Conservation (phyloP, 2,888 invertebrate species). For the Thera britannica region DNA sequence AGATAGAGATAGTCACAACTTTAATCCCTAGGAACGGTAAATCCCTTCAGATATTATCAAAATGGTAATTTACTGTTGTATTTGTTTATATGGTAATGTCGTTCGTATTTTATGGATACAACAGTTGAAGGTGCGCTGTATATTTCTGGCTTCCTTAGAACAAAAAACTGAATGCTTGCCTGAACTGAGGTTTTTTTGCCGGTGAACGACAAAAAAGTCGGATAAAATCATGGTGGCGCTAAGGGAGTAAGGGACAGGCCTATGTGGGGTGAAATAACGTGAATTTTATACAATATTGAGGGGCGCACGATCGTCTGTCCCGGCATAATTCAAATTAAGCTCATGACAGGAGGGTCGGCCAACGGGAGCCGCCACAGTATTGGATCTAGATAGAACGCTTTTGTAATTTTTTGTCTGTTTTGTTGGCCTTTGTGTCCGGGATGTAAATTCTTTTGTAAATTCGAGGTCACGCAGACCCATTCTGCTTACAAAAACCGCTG, state of each 20-base stretch:
- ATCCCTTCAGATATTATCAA: too few species aligned
- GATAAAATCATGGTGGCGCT: neutral
- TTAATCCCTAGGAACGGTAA: too few species aligned
- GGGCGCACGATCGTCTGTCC: constrained; percentile 60
- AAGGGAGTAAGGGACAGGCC: constrained; percentile 10
- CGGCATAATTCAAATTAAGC: constrained; percentile 81
- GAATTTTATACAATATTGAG: constrained; percentile 68
- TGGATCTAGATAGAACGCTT: constrained; percentile 27
- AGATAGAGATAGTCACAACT: too few species aligned
- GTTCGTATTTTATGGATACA: too few species aligned
- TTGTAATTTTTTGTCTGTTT: constrained; percentile 27
- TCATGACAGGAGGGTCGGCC: constrained; percentile 69
- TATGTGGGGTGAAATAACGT: constrained; percentile 56
- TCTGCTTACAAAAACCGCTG: neutral
- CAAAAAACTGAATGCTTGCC: too few species aligned
- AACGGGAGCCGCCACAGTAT: constrained; percentile 40
- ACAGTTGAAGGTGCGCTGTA: too few species aligned
- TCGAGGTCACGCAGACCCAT: constrained; percentile 15
- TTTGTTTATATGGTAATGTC: too few species aligned
- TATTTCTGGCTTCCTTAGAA: too few species aligned
- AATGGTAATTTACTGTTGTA: too few species aligned
- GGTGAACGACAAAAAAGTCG: constrained; percentile 7
- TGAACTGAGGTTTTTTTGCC: neutral
- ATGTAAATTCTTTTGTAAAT: constrained; percentile 8
- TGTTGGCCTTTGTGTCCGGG: constrained; percentile 21